phyloP scores from a whole-genome alignment of 2,113 vertebrate species.

The Sapayoa aenigma region DNA sequence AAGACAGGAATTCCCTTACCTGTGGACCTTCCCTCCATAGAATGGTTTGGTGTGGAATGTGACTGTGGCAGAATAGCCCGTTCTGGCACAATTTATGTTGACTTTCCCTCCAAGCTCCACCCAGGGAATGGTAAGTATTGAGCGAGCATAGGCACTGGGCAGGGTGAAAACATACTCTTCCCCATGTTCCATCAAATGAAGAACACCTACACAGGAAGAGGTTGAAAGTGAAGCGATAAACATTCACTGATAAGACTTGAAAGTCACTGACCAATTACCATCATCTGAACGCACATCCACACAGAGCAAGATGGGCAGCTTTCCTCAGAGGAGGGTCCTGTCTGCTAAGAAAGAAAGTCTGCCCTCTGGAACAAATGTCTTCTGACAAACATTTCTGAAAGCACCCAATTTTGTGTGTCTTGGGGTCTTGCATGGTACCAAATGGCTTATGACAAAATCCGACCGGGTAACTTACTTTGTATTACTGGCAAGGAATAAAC shows the following conservation, averaged over 20 bases:
- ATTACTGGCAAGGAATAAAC: neutral
- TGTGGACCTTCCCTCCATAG: constrained; percentile 95
- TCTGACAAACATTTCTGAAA: neutral
- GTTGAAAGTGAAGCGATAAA: neutral
- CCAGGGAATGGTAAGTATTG: constrained; percentile 95
- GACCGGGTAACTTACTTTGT: neutral
- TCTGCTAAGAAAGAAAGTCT: neutral
- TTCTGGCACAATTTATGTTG: constrained; percentile 88
- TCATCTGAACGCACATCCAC: neutral
- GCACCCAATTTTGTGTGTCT: too few species aligned
- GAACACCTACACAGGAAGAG: constrained; percentile 67
- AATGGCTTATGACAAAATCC: neutral
- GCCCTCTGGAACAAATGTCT: neutral
- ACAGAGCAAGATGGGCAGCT: fast-evolving
- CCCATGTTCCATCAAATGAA: constrained; percentile 85
- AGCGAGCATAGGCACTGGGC: constrained; percentile 93
- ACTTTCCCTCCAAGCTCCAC: constrained; percentile 96
- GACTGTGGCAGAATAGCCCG: constrained; percentile 88
- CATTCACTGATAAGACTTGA: neutral
- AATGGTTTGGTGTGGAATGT: constrained; percentile 96
- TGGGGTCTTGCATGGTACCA: neutral
- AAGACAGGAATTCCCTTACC: constrained; percentile 61
- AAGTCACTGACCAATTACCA: neutral
- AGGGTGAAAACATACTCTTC: constrained; percentile 95
- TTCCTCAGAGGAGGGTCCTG: neutral